Evolutionary conservation across 37 sponge, comb jelly and placozoan species (phyloP).

Genomic region (Halisarca cf. caerulea): DNA sequence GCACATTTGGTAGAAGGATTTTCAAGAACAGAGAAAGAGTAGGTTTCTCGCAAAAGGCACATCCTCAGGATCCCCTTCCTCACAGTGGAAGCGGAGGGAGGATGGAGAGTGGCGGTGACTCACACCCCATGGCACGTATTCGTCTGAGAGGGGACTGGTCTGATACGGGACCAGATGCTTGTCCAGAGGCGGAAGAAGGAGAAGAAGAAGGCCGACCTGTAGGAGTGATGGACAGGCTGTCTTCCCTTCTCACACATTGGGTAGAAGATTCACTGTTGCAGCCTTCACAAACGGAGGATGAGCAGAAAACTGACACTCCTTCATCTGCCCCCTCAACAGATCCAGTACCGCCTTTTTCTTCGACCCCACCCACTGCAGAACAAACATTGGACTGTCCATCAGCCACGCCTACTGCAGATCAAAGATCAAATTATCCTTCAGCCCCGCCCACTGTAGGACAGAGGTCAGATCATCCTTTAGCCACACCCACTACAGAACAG

Average conservation of each 20-base stretch:
- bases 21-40: conserved; percentile 14
- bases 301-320: neutral
- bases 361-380: neutral
- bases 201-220: neutral
- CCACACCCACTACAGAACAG: too few species aligned
- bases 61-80: neutral
- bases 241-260: conserved; percentile 68
- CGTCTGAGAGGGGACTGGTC: conserved; percentile 92
- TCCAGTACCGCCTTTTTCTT: neutral
- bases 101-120: too few species aligned
- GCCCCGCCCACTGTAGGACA: too few species aligned
- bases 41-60: neutral
- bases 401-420: too few species aligned
- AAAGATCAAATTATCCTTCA: too few species aligned
- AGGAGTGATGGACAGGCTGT: conserved; percentile 62
- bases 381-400: too few species aligned
- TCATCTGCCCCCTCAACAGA: neutral
- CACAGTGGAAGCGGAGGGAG: neutral
- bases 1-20: neutral
- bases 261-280: conserved; percentile 47
- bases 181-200: conserved; percentile 44
- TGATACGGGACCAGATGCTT: conserved; percentile 86
- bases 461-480: too few species aligned
- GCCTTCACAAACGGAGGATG: neutral
- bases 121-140: conserved; percentile 57